A percentile compares a stretch with the other conserved stretches of the same genome.
These are phyloP conservation scores for Apocheima hispidaria DNA, from an alignment of 2,888 invertebrate species.

Conservation along the genomic window DNA sequence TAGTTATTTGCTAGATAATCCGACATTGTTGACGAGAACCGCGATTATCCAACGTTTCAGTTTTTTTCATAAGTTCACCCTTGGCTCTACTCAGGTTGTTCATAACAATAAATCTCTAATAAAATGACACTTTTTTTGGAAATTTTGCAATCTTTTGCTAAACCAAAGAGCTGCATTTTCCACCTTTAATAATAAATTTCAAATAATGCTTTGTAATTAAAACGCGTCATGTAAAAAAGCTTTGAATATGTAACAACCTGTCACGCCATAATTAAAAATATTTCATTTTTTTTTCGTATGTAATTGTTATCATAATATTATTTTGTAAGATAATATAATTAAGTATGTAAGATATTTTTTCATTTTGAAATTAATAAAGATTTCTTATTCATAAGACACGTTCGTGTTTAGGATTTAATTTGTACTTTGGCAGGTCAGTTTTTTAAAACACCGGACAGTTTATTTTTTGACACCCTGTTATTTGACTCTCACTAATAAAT, in stretches of 20 bases:
- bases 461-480: constrained; percentile 59
- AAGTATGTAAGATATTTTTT: constrained; percentile 35
- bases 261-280: constrained; percentile 46
- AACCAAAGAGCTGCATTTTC: constrained; percentile 73
- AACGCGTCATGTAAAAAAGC: constrained; percentile 53
- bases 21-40: constrained; percentile 22
- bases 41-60: constrained; percentile 26
- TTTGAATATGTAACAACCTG: constrained; percentile 51
- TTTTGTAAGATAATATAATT: constrained; percentile 49
- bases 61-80: constrained; percentile 44
- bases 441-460: constrained; percentile 34
- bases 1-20: constrained; percentile 69
- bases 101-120: constrained; percentile 8
- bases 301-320: constrained; percentile 57
- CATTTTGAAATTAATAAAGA: constrained; percentile 24
- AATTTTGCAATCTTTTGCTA: constrained; percentile 55
- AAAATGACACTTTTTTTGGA: constrained; percentile 38
- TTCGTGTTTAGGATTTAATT: constrained; percentile 38
- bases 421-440: constrained; percentile 38
- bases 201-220: constrained; percentile 66
- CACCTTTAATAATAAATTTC: constrained; percentile 37
- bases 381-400: constrained; percentile 19
- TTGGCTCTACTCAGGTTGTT: constrained; percentile 56
- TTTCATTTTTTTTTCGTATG: constrained; percentile 43
- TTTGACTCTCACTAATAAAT: constrained; percentile 74